These are phyloP conservation scores for Tachypleus tridentatus DNA, from an alignment of 1,140 invertebrate species.

Conservation along the genomic window DNA sequence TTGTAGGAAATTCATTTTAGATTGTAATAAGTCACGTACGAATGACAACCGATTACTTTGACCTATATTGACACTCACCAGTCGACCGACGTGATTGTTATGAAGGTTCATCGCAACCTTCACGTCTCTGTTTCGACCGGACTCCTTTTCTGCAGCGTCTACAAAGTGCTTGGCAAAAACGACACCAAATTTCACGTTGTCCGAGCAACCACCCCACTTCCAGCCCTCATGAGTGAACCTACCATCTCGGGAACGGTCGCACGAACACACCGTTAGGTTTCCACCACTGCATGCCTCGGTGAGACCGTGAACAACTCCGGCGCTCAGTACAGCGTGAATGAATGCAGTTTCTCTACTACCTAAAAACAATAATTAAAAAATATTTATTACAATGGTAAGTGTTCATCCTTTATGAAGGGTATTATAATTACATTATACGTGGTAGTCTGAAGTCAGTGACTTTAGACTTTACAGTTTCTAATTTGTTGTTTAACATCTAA, in stretches of 20 bases:
- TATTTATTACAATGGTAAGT: no score
- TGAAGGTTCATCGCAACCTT: slow-evolving; percentile 50
- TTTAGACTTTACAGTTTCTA: no score
- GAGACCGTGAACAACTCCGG: slow-evolving; percentile 51
- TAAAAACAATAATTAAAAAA: slow-evolving; percentile 25
- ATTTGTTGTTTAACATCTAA: no score
- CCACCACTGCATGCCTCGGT: slow-evolving; percentile 50
- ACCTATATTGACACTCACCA: slow-evolving; percentile 34
- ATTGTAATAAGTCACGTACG: no score
- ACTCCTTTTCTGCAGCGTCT: slow-evolving; percentile 41
- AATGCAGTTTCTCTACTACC: slow-evolving; percentile 54
- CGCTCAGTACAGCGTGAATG: slow-evolving; percentile 51
- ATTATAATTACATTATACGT: no score
- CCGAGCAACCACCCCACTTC: slow-evolving; percentile 55
- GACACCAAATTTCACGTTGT: slow-evolving; percentile 48
- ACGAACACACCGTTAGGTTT: slow-evolving; percentile 52
- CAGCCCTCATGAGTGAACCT: slow-evolving; percentile 42
- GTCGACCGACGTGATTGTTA: slow-evolving; percentile 51
- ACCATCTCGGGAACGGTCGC: slow-evolving; percentile 42
- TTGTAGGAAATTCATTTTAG: no score
- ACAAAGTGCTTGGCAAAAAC: slow-evolving; percentile 47
- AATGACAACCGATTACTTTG: no score
- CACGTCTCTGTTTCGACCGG: slow-evolving; percentile 33
- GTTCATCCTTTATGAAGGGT: no score
- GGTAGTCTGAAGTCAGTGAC: no score